Evolutionary conservation across 2,888 invertebrate species (phyloP).

Genomic region (Cylindroiulus punctatus): DNA sequence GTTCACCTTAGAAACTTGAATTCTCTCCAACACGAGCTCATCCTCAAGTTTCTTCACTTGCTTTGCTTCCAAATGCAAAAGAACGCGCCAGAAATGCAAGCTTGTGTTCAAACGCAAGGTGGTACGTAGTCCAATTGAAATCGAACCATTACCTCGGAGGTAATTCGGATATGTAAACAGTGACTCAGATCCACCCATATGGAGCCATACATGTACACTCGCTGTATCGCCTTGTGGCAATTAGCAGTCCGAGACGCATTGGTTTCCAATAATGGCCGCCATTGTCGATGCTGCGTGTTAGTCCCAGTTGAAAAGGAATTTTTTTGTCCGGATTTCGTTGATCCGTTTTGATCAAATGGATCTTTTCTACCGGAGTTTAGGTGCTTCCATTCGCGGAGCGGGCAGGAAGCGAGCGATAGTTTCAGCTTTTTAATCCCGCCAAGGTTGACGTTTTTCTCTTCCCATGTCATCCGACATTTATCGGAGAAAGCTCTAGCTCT

Average conservation of each 20-base stretch:
- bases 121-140: too few relatives aligned
- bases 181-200: too few relatives aligned
- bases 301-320: not conserved
- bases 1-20: too few relatives aligned
- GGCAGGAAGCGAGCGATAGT: not conserved
- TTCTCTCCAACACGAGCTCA: too few relatives aligned
- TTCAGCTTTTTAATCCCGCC: constrained; percentile 49
- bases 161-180: too few relatives aligned
- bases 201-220: too few relatives aligned
- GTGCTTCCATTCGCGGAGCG: not conserved
- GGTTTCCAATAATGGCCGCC: not conserved
- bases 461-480: constrained; percentile 44
- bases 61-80: too few relatives aligned
- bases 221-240: too few relatives aligned
- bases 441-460: constrained; percentile 46
- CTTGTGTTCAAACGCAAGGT: too few relatives aligned
- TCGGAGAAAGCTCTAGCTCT: constrained; percentile 47
- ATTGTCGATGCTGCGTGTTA: not conserved
- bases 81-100: too few relatives aligned
- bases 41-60: too few relatives aligned
- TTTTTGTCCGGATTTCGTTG: not conserved
- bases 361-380: not conserved
- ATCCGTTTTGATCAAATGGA: constrained; percentile 37
- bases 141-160: too few relatives aligned
- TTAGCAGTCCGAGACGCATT: not conserved